These are phyloP conservation scores for Hypomesus transpacificus DNA, from an alignment of 2,113 vertebrate species.

Conservation along the genomic window DNA sequence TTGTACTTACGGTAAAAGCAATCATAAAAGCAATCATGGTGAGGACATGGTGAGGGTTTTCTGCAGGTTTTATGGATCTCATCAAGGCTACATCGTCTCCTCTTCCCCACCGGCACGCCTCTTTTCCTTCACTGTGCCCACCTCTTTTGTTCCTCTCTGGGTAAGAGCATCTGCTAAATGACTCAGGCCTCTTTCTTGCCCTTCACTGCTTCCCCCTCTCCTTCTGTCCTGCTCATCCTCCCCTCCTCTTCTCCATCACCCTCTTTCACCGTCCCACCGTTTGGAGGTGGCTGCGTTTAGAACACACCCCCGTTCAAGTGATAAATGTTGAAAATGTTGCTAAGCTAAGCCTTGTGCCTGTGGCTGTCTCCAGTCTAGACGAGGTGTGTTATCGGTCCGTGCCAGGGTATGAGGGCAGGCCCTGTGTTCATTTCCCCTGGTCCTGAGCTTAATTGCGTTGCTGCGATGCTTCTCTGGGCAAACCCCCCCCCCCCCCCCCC, in stretches of 20 bases:
- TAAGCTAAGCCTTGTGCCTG: not conserved
- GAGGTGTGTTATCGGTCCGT: not conserved
- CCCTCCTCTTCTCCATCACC: constrained; percentile 17
- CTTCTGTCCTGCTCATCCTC: constrained; percentile 5
- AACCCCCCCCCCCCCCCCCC: not conserved
- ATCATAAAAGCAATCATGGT: no score
- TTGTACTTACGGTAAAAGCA: constrained; percentile 12
- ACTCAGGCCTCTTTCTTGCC: not conserved
- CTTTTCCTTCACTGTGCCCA: not conserved
- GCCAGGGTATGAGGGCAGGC: constrained; percentile 11
- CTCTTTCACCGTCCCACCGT: constrained; percentile 5
- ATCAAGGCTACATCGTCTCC: no score
- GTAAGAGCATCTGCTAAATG: no score
- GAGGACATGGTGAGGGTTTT: no score
- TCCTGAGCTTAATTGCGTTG: constrained; percentile 36
- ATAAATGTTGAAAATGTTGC: no score
- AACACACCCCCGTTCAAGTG: not conserved
- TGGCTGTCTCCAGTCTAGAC: not conserved
- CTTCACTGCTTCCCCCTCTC: not conserved
- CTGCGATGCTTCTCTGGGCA: constrained; percentile 8
- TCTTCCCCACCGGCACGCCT: no score
- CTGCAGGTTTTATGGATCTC: no score
- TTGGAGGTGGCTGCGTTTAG: not conserved
- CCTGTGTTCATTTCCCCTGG: constrained; percentile 40
- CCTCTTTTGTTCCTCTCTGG: not conserved